These are phyloP conservation scores for Nasonovia ribisnigri DNA, from an alignment of 2,888 invertebrate genomes.

Conservation along the genomic window DNA sequence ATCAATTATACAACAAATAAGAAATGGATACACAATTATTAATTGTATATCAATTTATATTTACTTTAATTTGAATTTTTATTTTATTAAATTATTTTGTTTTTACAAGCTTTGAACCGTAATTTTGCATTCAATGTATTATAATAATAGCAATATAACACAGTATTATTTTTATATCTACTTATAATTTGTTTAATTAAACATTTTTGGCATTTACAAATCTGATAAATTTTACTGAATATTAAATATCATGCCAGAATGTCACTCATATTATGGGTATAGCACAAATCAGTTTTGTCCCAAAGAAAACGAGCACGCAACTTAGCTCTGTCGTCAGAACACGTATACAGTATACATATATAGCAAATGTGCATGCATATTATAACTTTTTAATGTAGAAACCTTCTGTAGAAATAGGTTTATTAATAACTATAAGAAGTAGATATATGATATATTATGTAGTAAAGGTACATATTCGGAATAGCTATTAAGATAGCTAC, in stretches of 20 bases:
- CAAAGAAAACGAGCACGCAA: background rate
- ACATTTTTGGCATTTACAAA: background rate
- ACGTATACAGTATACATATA: too few relatives aligned
- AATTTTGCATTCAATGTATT: background rate
- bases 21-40: background rate
- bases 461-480: background rate
- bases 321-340: background rate
- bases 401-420: background rate
- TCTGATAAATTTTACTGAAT: background rate
- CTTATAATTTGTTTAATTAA: background rate
- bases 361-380: background rate
- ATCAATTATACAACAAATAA: background rate
- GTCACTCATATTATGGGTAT: background rate
- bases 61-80: background rate
- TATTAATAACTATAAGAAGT: background rate
- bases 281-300: background rate
- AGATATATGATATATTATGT: too few relatives aligned
- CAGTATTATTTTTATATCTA: background rate
- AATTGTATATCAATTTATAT: background rate
- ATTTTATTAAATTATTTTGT: background rate
- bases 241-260: background rate
- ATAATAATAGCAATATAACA: background rate
- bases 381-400: background rate
- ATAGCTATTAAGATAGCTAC: background rate
- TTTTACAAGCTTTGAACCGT: background rate